phyloP scores from a whole-genome alignment of 2,113 vertebrate species.

The Cnemophilus loriae region DNA sequence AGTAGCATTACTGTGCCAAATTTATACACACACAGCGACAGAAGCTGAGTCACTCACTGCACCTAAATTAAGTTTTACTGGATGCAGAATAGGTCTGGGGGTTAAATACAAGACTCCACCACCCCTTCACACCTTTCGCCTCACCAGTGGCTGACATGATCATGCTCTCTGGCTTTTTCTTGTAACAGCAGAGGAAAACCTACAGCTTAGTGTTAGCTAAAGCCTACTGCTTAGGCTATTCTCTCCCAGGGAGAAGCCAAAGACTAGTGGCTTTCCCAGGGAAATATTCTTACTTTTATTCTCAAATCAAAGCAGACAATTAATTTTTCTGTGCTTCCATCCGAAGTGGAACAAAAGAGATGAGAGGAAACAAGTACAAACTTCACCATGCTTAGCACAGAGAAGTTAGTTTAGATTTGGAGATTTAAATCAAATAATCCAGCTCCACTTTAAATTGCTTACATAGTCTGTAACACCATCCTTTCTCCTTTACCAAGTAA shows the following conservation, averaged over 20 bases:
- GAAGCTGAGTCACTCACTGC: background rate
- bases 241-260: background rate
- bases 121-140: background rate
- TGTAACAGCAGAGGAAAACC: background rate
- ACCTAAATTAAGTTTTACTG: background rate
- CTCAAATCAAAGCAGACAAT: background rate
- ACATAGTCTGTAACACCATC: background rate
- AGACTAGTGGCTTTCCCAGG: background rate
- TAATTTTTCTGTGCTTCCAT: background rate
- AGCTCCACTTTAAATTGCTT: background rate
- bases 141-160: background rate
- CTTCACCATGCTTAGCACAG: background rate
- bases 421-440: background rate
- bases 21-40: accelerated
- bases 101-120: background rate
- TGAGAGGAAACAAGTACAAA: background rate
- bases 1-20: background rate
- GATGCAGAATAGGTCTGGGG: background rate
- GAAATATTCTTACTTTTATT: background rate
- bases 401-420: background rate
- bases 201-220: background rate
- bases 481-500: background rate
- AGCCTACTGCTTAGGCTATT: background rate
- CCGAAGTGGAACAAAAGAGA: background rate
- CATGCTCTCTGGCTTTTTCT: background rate